Percentiles rank a stretch among this genome's conserved stretches.
Evolutionary conservation across 2,888 invertebrate species (phyloP).

Genomic region (Amaurobius ferox): DNA sequence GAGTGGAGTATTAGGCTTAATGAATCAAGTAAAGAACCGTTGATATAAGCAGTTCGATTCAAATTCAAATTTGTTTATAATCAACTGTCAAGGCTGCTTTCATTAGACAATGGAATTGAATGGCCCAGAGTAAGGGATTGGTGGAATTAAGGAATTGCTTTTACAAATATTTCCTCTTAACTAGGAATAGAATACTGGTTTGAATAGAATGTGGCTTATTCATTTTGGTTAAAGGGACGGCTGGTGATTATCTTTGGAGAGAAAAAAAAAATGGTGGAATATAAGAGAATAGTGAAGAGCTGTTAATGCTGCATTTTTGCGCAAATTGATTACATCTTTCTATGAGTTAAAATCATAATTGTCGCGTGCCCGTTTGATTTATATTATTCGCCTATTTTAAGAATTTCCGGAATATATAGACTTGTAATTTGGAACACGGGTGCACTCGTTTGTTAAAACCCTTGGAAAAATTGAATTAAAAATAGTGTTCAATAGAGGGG

Average conservation of each 20-base stretch:
- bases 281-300: background rate
- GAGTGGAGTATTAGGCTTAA: background rate
- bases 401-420: too few species aligned
- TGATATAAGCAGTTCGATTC: conserved; percentile 7
- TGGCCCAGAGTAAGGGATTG: background rate
- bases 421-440: too few species aligned
- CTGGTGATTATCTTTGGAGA: background rate
- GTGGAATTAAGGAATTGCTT: background rate
- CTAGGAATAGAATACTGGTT: conserved; percentile 1
- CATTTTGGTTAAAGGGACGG: background rate
- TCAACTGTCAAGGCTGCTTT: conserved; percentile 7
- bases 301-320: too few species aligned
- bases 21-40: background rate
- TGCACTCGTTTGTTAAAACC: too few species aligned
- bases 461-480: too few species aligned
- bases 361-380: too few species aligned
- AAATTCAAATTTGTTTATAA: conserved; percentile 18
- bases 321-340: too few species aligned
- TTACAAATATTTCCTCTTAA: background rate
- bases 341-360: too few species aligned
- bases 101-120: conserved; percentile 2
- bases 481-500: too few species aligned
- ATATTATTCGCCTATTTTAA: too few species aligned
- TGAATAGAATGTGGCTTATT: background rate
- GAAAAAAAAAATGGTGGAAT: background rate